Percentiles rank a stretch among this genome's conserved stretches.
Conservation (phyloP, 2,888 invertebrate species). For the Endomychus coccineus region DNA sequence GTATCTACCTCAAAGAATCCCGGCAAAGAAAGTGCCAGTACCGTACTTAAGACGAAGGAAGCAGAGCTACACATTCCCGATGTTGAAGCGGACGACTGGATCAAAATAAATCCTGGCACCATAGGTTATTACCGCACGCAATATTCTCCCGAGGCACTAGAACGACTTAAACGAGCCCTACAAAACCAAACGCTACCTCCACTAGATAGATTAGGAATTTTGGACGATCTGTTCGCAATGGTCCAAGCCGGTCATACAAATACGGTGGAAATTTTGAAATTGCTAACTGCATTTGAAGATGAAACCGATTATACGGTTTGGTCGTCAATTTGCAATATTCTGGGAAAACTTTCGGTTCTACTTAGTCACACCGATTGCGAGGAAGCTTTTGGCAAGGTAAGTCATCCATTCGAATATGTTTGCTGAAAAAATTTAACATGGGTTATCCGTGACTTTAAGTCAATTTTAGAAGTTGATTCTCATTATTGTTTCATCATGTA, state of each 20-base stretch:
- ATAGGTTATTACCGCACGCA: conserved; percentile 81
- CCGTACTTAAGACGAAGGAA: conserved; percentile 42
- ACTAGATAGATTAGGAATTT: conserved; percentile 79
- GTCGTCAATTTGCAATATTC: conserved; percentile 73
- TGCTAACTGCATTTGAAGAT: conserved; percentile 77
- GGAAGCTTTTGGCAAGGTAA: conserved; percentile 56
- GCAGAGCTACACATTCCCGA: conserved; percentile 65
- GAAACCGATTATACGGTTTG: conserved; percentile 93
- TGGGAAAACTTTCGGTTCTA: conserved; percentile 68
- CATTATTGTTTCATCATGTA: no score
- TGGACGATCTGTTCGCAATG: conserved; percentile 89
- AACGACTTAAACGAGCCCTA: conserved; percentile 72
- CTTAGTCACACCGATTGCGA: conserved; percentile 73
- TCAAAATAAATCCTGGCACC: conserved; percentile 82
- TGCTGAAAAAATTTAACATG: not conserved
- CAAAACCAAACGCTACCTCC: conserved; percentile 73
- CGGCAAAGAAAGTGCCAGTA: conserved; percentile 31
- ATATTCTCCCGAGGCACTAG: conserved; percentile 70
- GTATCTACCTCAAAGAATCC: conserved; percentile 71
- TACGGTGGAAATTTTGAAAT: conserved; percentile 72
- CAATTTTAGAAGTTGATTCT: no score
- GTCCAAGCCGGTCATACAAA: conserved; percentile 79
- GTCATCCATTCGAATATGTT: conserved; percentile 10
- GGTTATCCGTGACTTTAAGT: not conserved
- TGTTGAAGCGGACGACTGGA: conserved; percentile 67